Conservation (phyloP, 2,797 vertebrate genomes). For the Phalloptychus januarius region DNA sequence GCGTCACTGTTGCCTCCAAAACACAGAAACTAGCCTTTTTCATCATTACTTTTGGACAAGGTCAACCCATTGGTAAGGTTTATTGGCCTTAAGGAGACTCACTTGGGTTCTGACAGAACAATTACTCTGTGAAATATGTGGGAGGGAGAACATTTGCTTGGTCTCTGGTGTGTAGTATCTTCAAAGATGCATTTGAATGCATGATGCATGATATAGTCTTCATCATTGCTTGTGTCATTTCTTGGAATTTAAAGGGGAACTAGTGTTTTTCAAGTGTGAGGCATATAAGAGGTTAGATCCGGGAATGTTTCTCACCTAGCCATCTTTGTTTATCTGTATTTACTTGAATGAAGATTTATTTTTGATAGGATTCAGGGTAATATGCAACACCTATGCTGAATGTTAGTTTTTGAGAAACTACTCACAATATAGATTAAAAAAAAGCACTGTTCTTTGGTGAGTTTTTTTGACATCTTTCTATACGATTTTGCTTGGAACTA, state of each 20-base stretch:
- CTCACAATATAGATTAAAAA: neutral
- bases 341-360: neutral
- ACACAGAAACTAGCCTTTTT: slow-evolving; percentile 59
- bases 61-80: slow-evolving; percentile 50
- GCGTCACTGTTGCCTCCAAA: slow-evolving; percentile 52
- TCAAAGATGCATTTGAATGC: slow-evolving; percentile 27
- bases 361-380: neutral
- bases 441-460: neutral
- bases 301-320: neutral
- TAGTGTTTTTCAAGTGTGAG: neutral
- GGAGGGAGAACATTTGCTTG: slow-evolving; percentile 20
- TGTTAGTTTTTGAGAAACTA: neutral
- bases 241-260: neutral
- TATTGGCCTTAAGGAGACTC: slow-evolving; percentile 45
- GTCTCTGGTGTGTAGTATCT: slow-evolving; percentile 23
- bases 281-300: neutral
- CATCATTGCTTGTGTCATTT: neutral
- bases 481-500: neutral
- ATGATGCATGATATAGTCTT: too few relatives aligned
- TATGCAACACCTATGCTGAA: neutral
- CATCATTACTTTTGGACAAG: slow-evolving; percentile 58
- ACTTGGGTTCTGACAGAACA: slow-evolving; percentile 47
- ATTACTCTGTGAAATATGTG: slow-evolving; percentile 50
- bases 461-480: neutral
- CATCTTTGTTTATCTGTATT: neutral